Conservation (phyloP, 2,113 vertebrate genomes). For the Microcebus jonahi region DNA sequence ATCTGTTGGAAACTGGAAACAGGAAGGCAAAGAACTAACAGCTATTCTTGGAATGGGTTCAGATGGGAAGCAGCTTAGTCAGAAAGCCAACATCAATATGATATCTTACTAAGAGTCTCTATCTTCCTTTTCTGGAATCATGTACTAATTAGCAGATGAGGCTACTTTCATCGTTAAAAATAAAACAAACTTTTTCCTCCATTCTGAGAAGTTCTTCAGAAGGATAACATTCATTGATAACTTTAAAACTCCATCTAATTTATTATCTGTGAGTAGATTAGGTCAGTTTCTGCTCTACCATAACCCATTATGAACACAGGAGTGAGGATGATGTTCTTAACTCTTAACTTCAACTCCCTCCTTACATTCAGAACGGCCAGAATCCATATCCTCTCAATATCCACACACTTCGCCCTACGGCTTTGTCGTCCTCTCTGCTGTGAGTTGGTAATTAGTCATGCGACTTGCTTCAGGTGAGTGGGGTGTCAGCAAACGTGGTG, state of each 20-base stretch:
- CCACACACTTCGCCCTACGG: not conserved
- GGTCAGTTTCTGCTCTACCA: not conserved
- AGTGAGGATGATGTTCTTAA: not conserved
- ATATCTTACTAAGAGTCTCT: not conserved
- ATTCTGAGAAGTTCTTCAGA: not conserved
- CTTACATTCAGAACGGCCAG: not conserved
- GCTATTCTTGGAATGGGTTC: not conserved
- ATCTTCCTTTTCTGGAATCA: not conserved
- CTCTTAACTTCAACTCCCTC: not conserved
- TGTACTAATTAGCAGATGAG: not conserved
- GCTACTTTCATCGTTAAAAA: not conserved
- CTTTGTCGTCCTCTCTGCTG: not conserved
- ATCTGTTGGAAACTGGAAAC: not conserved
- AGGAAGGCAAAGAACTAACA: not conserved
- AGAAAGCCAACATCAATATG: not conserved
- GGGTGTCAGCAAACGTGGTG: not conserved
- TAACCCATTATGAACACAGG: not conserved
- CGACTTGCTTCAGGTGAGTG: not conserved
- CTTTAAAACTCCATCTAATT: not conserved
- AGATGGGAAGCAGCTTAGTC: not conserved
- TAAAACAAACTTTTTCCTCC: not conserved
- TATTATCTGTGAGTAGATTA: not conserved
- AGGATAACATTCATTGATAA: not conserved
- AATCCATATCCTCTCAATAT: not conserved
- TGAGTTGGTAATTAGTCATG: not conserved